Conservation (phyloP, 1,140 invertebrate species). For the Sinella curviseta region DNA sequence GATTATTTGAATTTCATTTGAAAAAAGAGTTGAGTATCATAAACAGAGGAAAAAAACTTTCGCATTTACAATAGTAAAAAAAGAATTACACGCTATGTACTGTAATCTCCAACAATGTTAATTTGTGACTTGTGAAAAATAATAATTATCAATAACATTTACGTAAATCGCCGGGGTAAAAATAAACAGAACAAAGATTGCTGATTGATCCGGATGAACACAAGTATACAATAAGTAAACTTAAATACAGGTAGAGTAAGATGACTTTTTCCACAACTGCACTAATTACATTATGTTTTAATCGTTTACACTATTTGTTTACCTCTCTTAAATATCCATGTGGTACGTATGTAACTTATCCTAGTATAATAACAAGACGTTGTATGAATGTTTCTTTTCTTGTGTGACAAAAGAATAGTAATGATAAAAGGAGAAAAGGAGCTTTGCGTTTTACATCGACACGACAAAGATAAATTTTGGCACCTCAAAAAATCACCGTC, state of each 20-base stretch:
- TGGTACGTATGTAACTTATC: no score
- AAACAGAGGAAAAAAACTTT: background rate
- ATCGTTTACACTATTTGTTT: no score
- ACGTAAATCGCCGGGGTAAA: no score
- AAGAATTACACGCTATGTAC: background rate
- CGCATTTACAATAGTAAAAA: background rate
- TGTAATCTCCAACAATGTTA: background rate
- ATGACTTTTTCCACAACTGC: no score
- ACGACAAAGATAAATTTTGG: background rate
- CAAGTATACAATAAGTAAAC: background rate
- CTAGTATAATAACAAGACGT: no score
- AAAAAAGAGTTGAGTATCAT: background rate
- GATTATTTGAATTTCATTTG: background rate
- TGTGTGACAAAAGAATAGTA: no score
- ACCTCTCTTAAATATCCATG: no score
- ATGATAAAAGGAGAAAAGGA: no score
- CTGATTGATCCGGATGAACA: background rate
- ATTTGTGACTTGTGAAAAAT: background rate
- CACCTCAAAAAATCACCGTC: slow-evolving; percentile 19
- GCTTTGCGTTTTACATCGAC: no score
- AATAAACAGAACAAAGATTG: background rate
- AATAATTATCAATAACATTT: background rate
- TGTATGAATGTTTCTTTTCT: no score
- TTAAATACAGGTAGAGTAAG: no score
- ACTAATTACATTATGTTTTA: no score